These are phyloP conservation scores for Leucoma salicis DNA, from an alignment of 2,888 invertebrate species.

Conservation along the genomic window DNA sequence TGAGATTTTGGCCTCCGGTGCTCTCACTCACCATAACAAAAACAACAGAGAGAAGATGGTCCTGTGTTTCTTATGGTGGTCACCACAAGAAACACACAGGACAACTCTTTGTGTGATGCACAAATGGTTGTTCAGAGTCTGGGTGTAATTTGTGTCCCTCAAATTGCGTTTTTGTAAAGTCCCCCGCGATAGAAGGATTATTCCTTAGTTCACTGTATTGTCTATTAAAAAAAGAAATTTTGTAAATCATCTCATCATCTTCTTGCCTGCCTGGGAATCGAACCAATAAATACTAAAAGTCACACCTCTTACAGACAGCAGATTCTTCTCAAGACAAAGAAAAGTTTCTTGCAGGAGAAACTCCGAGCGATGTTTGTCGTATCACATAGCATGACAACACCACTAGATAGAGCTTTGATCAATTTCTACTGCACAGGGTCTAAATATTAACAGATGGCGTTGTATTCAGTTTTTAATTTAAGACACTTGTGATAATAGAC, in stretches of 20 bases:
- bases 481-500: too few species aligned
- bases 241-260: not conserved
- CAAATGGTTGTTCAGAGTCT: not conserved
- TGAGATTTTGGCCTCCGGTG: too few species aligned
- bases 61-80: too few species aligned
- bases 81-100: too few species aligned
- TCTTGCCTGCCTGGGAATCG: not conserved
- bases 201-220: not conserved
- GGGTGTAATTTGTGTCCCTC: not conserved
- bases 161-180: not conserved
- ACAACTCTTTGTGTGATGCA: too few species aligned
- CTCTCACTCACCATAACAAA: too few species aligned
- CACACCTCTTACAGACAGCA: constrained; percentile 25
- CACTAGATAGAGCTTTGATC: not conserved
- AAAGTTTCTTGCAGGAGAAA: constrained; percentile 20
- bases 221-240: too few species aligned
- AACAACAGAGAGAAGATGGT: too few species aligned
- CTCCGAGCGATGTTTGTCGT: constrained; percentile 35
- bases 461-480: not conserved
- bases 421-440: not conserved
- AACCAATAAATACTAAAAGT: not conserved
- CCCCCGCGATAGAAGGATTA: not conserved
- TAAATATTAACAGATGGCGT: not conserved
- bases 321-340: constrained; percentile 18
- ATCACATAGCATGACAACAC: constrained; percentile 30